Conservation (phyloP, 2,888 invertebrate species). For the Calameuta filiformis region DNA sequence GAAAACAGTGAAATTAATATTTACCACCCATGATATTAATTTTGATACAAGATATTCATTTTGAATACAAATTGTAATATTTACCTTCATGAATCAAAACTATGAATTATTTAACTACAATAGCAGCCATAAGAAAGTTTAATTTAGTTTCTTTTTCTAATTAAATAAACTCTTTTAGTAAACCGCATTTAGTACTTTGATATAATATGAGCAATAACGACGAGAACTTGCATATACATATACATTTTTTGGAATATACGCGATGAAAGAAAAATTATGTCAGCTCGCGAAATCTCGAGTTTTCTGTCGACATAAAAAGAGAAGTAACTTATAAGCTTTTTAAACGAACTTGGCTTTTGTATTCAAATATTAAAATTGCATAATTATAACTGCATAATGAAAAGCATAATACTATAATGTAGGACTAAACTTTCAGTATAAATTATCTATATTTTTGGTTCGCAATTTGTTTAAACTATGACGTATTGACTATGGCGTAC, state of each 20-base stretch:
- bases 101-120: not conserved
- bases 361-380: not conserved
- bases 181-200: not conserved
- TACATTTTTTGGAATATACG: not conserved
- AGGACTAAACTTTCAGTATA: not conserved
- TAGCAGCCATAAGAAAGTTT: not conserved
- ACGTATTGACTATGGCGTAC: not conserved
- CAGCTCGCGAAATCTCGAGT: not conserved
- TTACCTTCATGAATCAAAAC: not conserved
- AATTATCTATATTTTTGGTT: not conserved
- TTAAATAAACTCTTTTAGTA: not conserved
- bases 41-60: not conserved
- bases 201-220: not conserved
- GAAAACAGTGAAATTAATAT: not conserved
- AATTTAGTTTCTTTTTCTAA: not conserved
- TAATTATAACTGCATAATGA: not conserved
- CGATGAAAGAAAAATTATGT: slow-evolving; percentile 6
- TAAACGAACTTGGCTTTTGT: not conserved
- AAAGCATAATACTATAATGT: not conserved
- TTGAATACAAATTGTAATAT: not conserved
- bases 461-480: not conserved
- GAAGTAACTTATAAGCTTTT: not conserved
- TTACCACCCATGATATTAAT: not conserved
- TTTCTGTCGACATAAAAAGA: not conserved
- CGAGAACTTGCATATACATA: not conserved